Evolutionary conservation across 2,797 vertebrate genomes (phyloP).

Genomic region (Xenops minutus): DNA sequence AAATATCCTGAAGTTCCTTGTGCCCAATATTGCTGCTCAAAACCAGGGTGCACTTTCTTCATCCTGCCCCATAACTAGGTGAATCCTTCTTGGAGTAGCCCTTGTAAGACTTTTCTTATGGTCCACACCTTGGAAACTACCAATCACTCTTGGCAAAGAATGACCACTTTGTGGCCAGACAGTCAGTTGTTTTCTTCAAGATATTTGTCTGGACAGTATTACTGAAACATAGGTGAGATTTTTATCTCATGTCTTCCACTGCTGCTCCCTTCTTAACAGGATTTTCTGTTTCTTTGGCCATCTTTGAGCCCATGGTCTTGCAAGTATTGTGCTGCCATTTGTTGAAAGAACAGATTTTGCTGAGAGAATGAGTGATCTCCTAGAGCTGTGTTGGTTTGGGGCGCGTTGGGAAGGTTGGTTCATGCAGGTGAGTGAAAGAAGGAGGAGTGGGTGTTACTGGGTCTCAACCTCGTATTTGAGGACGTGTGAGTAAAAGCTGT

Average conservation of each 20-base stretch:
- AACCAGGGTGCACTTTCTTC: background rate
- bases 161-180: background rate
- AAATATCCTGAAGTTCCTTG: background rate
- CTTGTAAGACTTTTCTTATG: slow-evolving; percentile 24
- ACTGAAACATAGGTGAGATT: background rate
- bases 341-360: background rate
- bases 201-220: background rate
- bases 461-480: slow-evolving; percentile 76
- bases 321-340: background rate
- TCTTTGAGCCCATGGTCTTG: background rate
- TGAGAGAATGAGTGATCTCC: background rate
- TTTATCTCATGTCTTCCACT: background rate
- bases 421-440: background rate
- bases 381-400: background rate
- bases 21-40: background rate
- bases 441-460: slow-evolving; percentile 42
- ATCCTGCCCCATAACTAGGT: background rate
- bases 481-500: slow-evolving; percentile 72
- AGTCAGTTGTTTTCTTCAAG: background rate
- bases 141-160: background rate
- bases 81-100: background rate
- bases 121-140: background rate
- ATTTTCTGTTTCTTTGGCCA: slow-evolving; percentile 9
- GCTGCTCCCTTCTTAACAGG: background rate
- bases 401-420: background rate